These are phyloP conservation scores for Hafferia zeledoni DNA, from an alignment of 2,797 vertebrate species.

Conservation along the genomic window DNA sequence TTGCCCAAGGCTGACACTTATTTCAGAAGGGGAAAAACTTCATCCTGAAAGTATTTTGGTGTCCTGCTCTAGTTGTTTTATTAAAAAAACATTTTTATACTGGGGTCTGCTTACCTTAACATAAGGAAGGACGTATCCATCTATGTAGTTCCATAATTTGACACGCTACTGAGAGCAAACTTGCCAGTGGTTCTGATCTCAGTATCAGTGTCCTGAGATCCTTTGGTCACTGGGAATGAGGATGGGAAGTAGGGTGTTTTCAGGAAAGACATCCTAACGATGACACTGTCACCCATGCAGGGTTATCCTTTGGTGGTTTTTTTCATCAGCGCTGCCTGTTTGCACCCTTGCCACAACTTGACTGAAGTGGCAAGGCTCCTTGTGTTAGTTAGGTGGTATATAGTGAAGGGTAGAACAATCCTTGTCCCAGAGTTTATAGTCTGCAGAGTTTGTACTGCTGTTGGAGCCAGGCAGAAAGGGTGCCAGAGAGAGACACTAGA, in stretches of 20 bases:
- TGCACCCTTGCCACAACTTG: background rate
- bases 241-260: background rate
- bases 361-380: background rate
- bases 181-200: background rate
- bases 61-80: background rate
- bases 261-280: background rate
- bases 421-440: background rate
- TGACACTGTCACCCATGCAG: background rate
- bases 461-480: background rate
- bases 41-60: background rate
- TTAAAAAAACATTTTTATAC: background rate
- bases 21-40: background rate
- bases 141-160: background rate
- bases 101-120: background rate
- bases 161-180: background rate
- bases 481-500: background rate
- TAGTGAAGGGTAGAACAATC: background rate
- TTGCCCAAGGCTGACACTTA: background rate
- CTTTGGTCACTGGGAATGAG: accelerated
- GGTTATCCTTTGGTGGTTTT: background rate
- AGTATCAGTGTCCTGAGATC: background rate
- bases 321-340: background rate
- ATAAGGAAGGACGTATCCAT: background rate
- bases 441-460: accelerated
- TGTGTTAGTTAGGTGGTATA: background rate